Percentiles rank a stretch among this genome's conserved stretches.
phyloP scores from a whole-genome alignment of 1,140 invertebrate genomes.

The Heliconius melpomene region DNA sequence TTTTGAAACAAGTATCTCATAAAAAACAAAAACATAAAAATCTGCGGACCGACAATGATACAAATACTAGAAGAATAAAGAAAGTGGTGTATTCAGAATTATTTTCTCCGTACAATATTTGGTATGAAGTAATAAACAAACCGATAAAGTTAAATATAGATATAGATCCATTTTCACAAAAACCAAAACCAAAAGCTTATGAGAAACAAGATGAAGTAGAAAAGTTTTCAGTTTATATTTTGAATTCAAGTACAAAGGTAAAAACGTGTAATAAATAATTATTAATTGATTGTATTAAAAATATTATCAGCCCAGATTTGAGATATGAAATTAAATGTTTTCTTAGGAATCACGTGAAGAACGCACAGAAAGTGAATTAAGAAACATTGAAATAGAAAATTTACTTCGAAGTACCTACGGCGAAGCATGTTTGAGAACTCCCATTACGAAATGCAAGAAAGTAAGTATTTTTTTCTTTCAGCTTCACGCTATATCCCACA shows the following conservation, averaged over 20 bases:
- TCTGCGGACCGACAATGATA: background rate
- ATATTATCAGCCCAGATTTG: background rate
- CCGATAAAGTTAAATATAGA: conserved; percentile 41
- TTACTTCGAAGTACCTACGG: conserved; percentile 48
- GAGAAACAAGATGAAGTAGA: background rate
- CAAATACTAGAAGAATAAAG: conserved; percentile 35
- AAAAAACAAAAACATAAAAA: conserved; percentile 14
- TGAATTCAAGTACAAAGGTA: conserved; percentile 18
- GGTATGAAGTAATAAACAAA: conserved; percentile 46
- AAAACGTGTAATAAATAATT: background rate
- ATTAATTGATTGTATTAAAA: background rate
- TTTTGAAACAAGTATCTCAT: conserved; percentile 12
- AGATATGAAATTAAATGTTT: background rate
- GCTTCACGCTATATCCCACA: too few species aligned
- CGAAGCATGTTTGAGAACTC: conserved; percentile 50
- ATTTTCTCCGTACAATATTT: conserved; percentile 45
- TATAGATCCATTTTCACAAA: conserved; percentile 12
- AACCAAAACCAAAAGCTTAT: background rate
- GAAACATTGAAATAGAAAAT: conserved; percentile 15
- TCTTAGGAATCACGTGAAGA: background rate
- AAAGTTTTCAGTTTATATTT: conserved; percentile 22
- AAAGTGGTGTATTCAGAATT: conserved; percentile 43
- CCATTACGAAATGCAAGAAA: conserved; percentile 54
- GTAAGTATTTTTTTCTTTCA: conserved; percentile 36
- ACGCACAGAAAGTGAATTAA: background rate